phyloP scores from a whole-genome alignment of 1,140 invertebrate genomes.

The Agraylea sexmaculata region DNA sequence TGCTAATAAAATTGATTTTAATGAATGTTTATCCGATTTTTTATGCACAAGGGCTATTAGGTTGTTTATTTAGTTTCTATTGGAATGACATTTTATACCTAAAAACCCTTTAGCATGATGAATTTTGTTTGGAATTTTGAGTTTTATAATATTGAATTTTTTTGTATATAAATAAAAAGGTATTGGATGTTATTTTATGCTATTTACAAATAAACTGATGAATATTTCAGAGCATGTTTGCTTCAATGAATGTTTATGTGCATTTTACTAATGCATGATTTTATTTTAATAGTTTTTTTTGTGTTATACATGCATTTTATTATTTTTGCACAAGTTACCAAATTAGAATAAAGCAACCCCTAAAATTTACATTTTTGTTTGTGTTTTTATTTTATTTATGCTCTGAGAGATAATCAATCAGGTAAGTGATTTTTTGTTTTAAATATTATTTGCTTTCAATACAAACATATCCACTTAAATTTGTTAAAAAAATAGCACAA shows the following conservation, averaged over 20 bases:
- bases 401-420: too few relatives aligned
- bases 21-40: too few relatives aligned
- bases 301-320: constrained; percentile 1
- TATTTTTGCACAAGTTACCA: constrained; percentile 9
- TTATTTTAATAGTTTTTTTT: constrained; percentile 5
- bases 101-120: too few relatives aligned
- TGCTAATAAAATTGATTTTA: too few relatives aligned
- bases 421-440: too few relatives aligned
- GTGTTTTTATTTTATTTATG: constrained; percentile 8
- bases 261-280: constrained; percentile 1
- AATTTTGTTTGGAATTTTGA: neutral
- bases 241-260: constrained; percentile 2
- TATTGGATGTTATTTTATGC: constrained; percentile 2
- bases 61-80: too few relatives aligned
- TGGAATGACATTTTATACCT: too few relatives aligned
- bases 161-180: constrained; percentile 2
- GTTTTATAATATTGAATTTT: neutral
- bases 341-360: constrained; percentile 5
- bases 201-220: neutral
- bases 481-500: too few relatives aligned
- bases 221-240: too few relatives aligned
- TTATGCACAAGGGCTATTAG: too few relatives aligned
- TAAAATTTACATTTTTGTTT: constrained; percentile 3
- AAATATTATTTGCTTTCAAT: too few relatives aligned
- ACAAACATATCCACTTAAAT: too few relatives aligned